These are phyloP conservation scores for Myrmecophaga tridactyla DNA, from an alignment of 2,113 vertebrate genomes.

Conservation along the genomic window DNA sequence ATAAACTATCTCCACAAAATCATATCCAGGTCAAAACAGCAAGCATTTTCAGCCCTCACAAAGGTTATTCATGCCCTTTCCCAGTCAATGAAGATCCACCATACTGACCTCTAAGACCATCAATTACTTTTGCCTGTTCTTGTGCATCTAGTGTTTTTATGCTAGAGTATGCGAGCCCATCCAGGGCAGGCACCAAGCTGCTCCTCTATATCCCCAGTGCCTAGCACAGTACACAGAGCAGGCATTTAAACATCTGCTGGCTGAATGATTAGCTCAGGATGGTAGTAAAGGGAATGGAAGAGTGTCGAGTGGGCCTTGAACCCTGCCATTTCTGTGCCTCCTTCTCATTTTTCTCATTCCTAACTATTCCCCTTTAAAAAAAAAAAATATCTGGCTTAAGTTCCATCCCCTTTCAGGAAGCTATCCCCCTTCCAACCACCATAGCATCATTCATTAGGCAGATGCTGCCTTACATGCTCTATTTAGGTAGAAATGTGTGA, in stretches of 20 bases:
- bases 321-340: background rate
- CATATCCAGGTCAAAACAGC: background rate
- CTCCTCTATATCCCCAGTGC: background rate
- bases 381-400: background rate
- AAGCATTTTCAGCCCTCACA: background rate
- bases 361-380: background rate
- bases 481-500: background rate
- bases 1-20: background rate
- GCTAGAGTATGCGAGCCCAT: background rate
- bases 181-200: background rate
- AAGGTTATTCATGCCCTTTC: background rate
- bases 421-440: background rate
- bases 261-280: background rate
- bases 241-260: background rate
- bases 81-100: background rate
- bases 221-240: background rate
- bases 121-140: background rate
- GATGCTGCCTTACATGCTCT: background rate
- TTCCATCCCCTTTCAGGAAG: background rate
- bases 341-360: background rate
- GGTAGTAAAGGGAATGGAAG: background rate
- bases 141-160: background rate
- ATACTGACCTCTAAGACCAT: background rate
- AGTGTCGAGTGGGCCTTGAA: rapidly evolving
- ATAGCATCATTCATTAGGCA: rapidly evolving